Conservation (phyloP, 2,113 vertebrate genomes). For the Myxocyprinus asiaticus region DNA sequence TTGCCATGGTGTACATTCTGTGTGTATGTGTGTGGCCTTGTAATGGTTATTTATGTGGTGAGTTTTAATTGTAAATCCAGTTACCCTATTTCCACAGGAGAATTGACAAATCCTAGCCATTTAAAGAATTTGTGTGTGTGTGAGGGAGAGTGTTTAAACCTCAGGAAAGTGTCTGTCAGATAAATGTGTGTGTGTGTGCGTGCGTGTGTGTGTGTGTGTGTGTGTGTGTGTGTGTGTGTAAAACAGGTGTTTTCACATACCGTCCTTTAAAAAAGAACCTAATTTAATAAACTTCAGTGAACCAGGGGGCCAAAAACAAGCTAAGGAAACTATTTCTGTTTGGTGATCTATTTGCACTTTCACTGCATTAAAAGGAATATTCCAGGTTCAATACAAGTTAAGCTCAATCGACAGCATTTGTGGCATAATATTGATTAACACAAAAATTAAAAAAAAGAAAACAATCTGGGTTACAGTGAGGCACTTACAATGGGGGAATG, state of each 20-base stretch:
- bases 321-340: not conserved
- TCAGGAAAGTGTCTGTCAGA: conserved; percentile 96
- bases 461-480: too few species aligned
- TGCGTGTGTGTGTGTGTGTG: not conserved
- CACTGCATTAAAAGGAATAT: too few species aligned
- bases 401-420: too few species aligned
- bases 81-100: not conserved
- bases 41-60: conserved; percentile 46
- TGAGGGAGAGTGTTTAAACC: conserved; percentile 61
- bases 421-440: too few species aligned
- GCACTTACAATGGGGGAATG: too few species aligned
- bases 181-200: conserved; percentile 31
- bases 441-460: too few species aligned
- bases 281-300: not conserved
- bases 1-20: conserved; percentile 34
- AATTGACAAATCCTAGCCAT: conserved; percentile 2
- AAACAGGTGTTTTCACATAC: conserved; percentile 5
- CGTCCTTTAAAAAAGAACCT: not conserved
- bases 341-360: conserved; percentile 8
- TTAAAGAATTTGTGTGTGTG: conserved; percentile 31
- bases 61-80: conserved; percentile 46
- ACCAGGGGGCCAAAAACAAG: conserved; percentile 6
- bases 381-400: too few species aligned
- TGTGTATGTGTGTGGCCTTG: conserved; percentile 39
- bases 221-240: not conserved